Conservation (phyloP, 1,140 invertebrate species). For the Pantala flavescens region DNA sequence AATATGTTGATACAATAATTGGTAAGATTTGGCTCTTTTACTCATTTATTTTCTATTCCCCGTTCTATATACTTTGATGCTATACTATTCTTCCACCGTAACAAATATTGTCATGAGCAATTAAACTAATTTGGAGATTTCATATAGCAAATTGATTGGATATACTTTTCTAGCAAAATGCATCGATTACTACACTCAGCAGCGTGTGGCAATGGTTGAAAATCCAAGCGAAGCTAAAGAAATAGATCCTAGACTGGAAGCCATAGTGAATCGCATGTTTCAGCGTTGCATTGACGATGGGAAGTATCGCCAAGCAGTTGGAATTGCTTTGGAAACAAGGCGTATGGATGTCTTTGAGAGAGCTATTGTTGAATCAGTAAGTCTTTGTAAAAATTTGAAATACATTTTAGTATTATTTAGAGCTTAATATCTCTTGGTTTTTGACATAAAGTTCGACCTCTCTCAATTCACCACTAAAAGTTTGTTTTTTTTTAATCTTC, state of each 20-base stretch:
- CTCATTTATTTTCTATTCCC: too few species aligned
- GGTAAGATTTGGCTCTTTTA: slow-evolving; percentile 36
- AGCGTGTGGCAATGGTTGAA: slow-evolving; percentile 59
- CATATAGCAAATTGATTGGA: too few species aligned
- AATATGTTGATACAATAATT: slow-evolving; percentile 95
- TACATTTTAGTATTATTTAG: not conserved
- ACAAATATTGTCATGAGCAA: too few species aligned
- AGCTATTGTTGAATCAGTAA: slow-evolving; percentile 75
- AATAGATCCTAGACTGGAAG: slow-evolving; percentile 81
- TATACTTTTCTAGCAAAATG: slow-evolving; percentile 59
- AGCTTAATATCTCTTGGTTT: not conserved
- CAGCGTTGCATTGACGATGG: slow-evolving; percentile 87
- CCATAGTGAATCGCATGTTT: slow-evolving; percentile 95
- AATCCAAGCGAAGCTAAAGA: slow-evolving; percentile 49
- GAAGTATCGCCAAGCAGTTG: slow-evolving; percentile 87
- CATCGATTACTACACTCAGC: slow-evolving; percentile 88
- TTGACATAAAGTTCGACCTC: not conserved
- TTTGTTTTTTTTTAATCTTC: slow-evolving; percentile 16
- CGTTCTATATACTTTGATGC: too few species aligned
- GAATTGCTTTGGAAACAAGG: slow-evolving; percentile 87
- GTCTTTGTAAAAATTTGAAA: slow-evolving; percentile 21
- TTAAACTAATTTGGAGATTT: too few species aligned
- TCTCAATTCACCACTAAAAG: not conserved
- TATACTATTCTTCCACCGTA: too few species aligned
- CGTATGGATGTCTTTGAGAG: slow-evolving; percentile 92